A percentile compares a stretch with the other conserved stretches of the same genome.
Conservation (phyloP, 1,140 invertebrate genomes). For the Planococcus citri region DNA sequence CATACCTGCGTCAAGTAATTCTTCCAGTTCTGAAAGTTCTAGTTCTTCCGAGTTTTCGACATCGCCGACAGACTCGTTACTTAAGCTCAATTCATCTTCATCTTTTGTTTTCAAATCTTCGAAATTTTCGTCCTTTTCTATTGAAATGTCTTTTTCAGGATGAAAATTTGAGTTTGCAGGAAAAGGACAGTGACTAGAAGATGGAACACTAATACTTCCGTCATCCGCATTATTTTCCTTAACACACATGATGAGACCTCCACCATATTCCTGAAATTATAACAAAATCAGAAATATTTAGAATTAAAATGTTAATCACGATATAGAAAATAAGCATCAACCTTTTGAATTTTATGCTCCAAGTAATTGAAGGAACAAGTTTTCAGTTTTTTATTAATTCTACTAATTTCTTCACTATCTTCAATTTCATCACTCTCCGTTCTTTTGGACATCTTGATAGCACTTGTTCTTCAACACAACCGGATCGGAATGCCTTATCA, state of each 20-base stretch:
- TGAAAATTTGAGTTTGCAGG: not conserved
- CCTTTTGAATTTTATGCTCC: not conserved
- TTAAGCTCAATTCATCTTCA: not conserved
- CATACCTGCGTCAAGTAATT: not conserved
- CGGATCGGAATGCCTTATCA: too few relatives aligned
- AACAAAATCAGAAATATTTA: not conserved
- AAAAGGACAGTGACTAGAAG: not conserved
- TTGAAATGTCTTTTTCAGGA: not conserved
- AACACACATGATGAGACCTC: not conserved
- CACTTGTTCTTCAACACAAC: too few relatives aligned
- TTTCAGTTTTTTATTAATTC: slow-evolving; percentile 4
- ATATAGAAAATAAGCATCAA: not conserved
- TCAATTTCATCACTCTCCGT: not conserved
- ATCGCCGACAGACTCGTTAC: not conserved
- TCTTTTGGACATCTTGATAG: not conserved
- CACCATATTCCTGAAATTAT: not conserved
- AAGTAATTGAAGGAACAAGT: not conserved
- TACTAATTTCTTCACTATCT: not conserved
- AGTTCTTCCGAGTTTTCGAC: not conserved
- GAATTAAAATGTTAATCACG: not conserved
- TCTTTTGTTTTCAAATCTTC: not conserved
- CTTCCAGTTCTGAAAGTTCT: slow-evolving; percentile 2
- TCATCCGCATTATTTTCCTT: not conserved
- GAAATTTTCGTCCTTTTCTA: not conserved
- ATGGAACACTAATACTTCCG: not conserved